These are phyloP conservation scores for Phenacoccus solenopsis DNA, from an alignment of 1,140 invertebrate genomes.

Conservation along the genomic window DNA sequence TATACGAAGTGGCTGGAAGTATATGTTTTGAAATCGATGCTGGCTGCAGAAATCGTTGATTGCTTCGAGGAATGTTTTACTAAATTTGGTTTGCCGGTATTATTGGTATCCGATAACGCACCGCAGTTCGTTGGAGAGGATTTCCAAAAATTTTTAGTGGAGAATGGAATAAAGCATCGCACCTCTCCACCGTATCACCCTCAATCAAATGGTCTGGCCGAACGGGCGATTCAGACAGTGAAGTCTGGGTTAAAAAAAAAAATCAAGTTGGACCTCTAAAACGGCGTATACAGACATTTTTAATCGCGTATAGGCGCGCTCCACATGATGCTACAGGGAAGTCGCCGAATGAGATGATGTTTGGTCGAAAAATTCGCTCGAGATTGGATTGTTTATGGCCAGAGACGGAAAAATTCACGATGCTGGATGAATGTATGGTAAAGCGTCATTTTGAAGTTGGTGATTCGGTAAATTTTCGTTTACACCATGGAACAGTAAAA, in stretches of 20 bases:
- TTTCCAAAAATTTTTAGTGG: conserved; percentile 26
- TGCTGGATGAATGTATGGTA: neutral
- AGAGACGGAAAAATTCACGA: neutral
- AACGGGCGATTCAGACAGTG: conserved; percentile 33
- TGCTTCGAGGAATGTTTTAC: conserved; percentile 25
- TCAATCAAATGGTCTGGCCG: conserved; percentile 29
- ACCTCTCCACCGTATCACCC: conserved; percentile 28
- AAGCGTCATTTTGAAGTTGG: neutral
- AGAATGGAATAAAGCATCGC: conserved; percentile 26
- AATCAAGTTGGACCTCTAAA: neutral
- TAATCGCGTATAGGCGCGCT: conserved; percentile 21
- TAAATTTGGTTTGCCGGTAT: conserved; percentile 25
- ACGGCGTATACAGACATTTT: neutral
- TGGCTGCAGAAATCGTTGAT: conserved; percentile 19
- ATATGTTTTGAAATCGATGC: conserved; percentile 20
- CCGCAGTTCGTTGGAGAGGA: conserved; percentile 26
- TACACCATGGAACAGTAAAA: neutral
- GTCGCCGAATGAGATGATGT: conserved; percentile 20
- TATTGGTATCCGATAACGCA: conserved; percentile 29
- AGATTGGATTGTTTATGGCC: conserved; percentile 6
- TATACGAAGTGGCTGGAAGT: conserved; percentile 35
- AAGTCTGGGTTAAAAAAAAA: conserved; percentile 29
- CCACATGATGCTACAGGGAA: conserved; percentile 14
- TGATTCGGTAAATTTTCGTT: neutral
- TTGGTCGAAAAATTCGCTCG: conserved; percentile 19